Evolutionary conservation across 1,140 invertebrate genomes (phyloP).

Genomic region (Agraylea sexmaculata): DNA sequence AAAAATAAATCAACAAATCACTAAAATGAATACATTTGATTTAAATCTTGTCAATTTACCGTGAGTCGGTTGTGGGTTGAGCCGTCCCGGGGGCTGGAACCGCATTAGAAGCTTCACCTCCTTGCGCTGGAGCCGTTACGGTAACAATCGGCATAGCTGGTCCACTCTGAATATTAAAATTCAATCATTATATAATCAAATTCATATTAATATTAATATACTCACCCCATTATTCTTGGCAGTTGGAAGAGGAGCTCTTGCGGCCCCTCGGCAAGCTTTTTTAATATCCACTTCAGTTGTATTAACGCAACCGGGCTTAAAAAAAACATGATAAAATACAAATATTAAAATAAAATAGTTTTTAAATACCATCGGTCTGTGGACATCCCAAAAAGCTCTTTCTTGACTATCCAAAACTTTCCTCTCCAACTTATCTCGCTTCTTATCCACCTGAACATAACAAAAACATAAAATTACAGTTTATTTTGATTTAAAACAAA

Average conservation of each 20-base stretch:
- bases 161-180: slow-evolving; percentile 6
- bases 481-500: background rate
- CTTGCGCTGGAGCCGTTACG: slow-evolving; percentile 17
- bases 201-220: slow-evolving; percentile 2
- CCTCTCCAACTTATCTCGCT: slow-evolving; percentile 92
- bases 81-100: slow-evolving; percentile 16
- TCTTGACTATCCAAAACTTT: slow-evolving; percentile 99
- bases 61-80: slow-evolving; percentile 17
- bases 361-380: slow-evolving; percentile 70
- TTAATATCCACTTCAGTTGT: slow-evolving; percentile 97
- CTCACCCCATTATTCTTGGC: slow-evolving; percentile 11
- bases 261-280: slow-evolving; percentile 70
- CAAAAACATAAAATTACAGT: background rate
- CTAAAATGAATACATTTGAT: too few species aligned
- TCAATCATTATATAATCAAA: slow-evolving; percentile 2
- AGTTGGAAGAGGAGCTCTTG: slow-evolving; percentile 8
- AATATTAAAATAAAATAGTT: slow-evolving; percentile 12
- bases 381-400: slow-evolving; percentile 98
- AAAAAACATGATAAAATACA: slow-evolving; percentile 25
- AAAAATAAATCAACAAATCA: slow-evolving; percentile 1
- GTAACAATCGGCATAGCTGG: slow-evolving; percentile 20
- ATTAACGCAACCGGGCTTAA: slow-evolving; percentile 93
- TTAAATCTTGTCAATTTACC: too few species aligned
- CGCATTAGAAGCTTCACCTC: slow-evolving; percentile 16
- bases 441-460: slow-evolving; percentile 81